Base-by-base conservation (phyloP, 2,888 invertebrate genomes). In the Ormyrus labotus region DNA sequence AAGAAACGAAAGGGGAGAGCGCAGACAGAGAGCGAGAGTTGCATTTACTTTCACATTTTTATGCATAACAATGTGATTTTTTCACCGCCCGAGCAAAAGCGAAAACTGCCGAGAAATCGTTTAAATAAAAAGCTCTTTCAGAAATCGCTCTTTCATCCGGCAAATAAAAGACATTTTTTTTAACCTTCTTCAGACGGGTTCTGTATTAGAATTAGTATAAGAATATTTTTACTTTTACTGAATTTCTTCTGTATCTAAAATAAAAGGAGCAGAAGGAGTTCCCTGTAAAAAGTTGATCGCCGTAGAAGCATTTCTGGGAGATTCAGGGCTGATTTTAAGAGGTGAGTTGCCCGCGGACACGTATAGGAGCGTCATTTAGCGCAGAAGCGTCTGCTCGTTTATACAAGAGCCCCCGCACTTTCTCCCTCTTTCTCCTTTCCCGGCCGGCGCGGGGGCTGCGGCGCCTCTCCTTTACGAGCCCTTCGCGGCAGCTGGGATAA, bases 301-400 rank as follows among this genome's bases (percentile, higher is more conserved):
- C 63, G 61, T 77, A 77, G 68, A 68, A 77, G 63, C 34, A 77
- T 77, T 57, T 69, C 75, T 45, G 51, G 45, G 78, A 70, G 69
- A 78, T 78, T 78, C 51, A 71, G 72, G 60, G 78, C 67, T 79
- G 81, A 81, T 81, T 79, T 75, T 53, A 71, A 81, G 63, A 71
- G 78, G 72, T 51, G 63, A 65, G 71, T 71, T 57, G 78, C 76
- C 75, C 75, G 61, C 76, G 79, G 76, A 79, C 79, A 81, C 79
- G 81, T 81, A 19, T 19, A 76, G 71, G 60, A 81, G 69, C 69
- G 81, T 76, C 81, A 81, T 79, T 81, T 79, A 79, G 76, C 51
- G 72, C 72, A 71, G 74, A 80, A 80, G 78, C 58, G 71, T 77
- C 65, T 70, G 74, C 70, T 80, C 80, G 70, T 80, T 79, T 79